Percentiles rank a stretch among this genome's conserved stretches.
Conservation (phyloP, 2,113 vertebrate species). For the Bujurquina vittata region DNA sequence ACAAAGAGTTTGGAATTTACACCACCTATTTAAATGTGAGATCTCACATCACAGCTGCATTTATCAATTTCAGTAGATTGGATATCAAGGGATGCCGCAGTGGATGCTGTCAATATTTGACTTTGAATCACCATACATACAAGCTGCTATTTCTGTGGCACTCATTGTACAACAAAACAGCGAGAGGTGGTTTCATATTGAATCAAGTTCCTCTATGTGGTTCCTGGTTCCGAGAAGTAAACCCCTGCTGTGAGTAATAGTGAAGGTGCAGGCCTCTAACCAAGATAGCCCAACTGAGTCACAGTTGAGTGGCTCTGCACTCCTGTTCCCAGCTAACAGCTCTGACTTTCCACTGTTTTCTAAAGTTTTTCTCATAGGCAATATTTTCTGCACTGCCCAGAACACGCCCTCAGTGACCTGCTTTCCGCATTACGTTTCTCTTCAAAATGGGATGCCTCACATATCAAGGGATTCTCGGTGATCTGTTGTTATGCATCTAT, state of each 20-base stretch:
- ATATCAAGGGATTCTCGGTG: neutral
- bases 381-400: neutral
- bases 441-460: neutral
- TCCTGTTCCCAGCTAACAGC: conserved; percentile 42
- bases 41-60: conserved; percentile 7
- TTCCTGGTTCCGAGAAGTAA: conserved; percentile 82
- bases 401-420: neutral
- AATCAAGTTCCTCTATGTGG: conserved; percentile 82
- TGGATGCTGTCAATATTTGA: conserved; percentile 42
- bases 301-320: conserved; percentile 54
- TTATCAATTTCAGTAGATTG: conserved; percentile 20
- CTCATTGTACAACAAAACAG: conserved; percentile 54
- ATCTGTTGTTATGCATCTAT: neutral
- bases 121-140: conserved; percentile 49
- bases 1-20: conserved; percentile 1
- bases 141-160: conserved; percentile 47
- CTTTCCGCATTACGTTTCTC: neutral
- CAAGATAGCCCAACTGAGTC: conserved; percentile 75
- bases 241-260: conserved; percentile 80
- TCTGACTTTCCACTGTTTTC: conserved; percentile 49
- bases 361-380: neutral
- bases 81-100: conserved; percentile 21
- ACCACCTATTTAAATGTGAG: conserved; percentile 28
- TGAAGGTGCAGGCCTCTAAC: conserved; percentile 75
- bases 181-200: conserved; percentile 80